Evolutionary conservation across 2,797 vertebrate species (phyloP).

Genomic region (Spheniscus humboldti): DNA sequence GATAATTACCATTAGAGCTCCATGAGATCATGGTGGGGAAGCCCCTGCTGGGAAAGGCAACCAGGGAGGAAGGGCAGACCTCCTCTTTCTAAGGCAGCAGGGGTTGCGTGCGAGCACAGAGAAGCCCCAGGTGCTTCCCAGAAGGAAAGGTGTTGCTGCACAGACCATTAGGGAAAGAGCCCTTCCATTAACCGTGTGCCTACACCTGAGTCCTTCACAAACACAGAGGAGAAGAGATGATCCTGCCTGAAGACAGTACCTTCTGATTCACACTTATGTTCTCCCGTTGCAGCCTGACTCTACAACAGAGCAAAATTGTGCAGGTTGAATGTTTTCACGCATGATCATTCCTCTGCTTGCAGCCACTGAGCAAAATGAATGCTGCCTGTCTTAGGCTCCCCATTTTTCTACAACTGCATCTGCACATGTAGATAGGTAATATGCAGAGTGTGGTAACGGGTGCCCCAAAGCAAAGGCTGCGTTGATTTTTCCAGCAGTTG

Average conservation of each 20-base stretch:
- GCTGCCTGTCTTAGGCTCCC: accelerated
- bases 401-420: not conserved
- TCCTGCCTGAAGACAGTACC: not conserved
- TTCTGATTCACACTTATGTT: not conserved
- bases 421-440: not conserved
- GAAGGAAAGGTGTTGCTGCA: not conserved
- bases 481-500: not conserved
- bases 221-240: not conserved
- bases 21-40: not conserved
- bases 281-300: not conserved
- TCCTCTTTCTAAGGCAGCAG: not conserved
- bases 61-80: not conserved
- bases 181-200: not conserved
- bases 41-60: not conserved
- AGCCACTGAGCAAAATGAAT: not conserved
- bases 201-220: not conserved
- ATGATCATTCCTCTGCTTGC: not conserved
- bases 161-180: not conserved
- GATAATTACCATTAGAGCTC: not conserved
- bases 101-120: not conserved
- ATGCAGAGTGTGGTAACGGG: accelerated
- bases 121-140: not conserved
- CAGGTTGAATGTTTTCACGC: not conserved
- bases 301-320: not conserved
- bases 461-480: not conserved